Percentiles rank a stretch among this genome's conserved stretches.
These are phyloP conservation scores for Odontocerum albicorne DNA, from an alignment of 2,888 invertebrate genomes.

Conservation along the genomic window DNA sequence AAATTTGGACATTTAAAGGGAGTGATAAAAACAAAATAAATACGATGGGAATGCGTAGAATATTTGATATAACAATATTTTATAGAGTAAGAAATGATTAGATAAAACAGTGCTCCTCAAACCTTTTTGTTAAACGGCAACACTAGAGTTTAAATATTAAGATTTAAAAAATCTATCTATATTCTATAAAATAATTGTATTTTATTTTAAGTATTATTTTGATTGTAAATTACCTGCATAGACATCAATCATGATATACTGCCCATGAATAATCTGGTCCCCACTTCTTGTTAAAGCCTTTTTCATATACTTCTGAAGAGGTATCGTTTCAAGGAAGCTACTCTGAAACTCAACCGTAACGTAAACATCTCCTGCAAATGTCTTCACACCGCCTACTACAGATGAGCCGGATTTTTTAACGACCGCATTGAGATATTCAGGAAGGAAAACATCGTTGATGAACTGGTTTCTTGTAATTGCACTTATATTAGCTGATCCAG, in stretches of 20 bases:
- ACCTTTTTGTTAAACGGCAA: too few relatives aligned
- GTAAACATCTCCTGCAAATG: constrained; percentile 21
- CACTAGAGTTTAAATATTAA: too few relatives aligned
- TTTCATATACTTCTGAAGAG: constrained; percentile 18
- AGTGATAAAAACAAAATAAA: too few relatives aligned
- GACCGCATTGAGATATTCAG: background rate
- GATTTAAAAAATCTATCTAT: too few relatives aligned
- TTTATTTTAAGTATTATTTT: too few relatives aligned
- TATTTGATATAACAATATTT: too few relatives aligned
- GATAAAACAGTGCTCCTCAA: too few relatives aligned
- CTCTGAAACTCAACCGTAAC: constrained; percentile 18
- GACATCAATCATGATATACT: constrained; percentile 20
- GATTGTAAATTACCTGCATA: constrained; percentile 25
- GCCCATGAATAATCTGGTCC: constrained; percentile 25
- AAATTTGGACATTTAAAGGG: too few relatives aligned
- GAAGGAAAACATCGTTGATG: constrained; percentile 1
- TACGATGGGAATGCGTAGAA: too few relatives aligned
- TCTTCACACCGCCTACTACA: constrained; percentile 24
- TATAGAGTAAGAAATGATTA: too few relatives aligned
- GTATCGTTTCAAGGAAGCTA: constrained; percentile 11
- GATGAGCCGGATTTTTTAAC: constrained; percentile 5
- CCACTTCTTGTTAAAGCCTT: constrained; percentile 26
- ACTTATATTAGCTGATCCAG: background rate
- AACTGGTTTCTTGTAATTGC: background rate
- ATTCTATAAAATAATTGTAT: too few relatives aligned